A percentile compares a stretch with the other conserved stretches of the same genome.
Evolutionary conservation across 2,888 invertebrate species (phyloP).

Genomic region (Tubulanus polymorphus): DNA sequence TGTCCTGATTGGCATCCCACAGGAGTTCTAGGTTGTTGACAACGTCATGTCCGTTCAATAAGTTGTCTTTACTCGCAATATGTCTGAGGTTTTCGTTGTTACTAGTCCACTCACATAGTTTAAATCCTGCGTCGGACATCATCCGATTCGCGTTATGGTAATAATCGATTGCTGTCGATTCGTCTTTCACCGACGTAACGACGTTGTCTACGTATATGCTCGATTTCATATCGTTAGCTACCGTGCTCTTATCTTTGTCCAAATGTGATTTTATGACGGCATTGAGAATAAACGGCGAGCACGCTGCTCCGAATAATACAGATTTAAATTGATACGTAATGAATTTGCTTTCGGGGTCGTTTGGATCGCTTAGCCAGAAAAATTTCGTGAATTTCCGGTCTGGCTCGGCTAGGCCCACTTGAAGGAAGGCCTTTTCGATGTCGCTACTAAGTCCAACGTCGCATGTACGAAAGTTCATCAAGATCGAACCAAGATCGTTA

Average conservation of each 20-base stretch:
- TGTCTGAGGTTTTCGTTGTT: constrained; percentile 1
- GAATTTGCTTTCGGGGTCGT: constrained; percentile 12
- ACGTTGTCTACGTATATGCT: constrained; percentile 20
- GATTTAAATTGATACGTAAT: constrained; percentile 10
- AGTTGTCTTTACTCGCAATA: constrained; percentile 3
- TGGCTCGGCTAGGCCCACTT: constrained; percentile 10
- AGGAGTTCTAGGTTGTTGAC: constrained; percentile 8
- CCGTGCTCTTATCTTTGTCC: neutral
- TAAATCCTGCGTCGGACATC: constrained; percentile 13
- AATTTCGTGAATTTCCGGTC: constrained; percentile 17
- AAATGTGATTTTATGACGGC: constrained; percentile 18
- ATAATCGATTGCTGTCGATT: constrained; percentile 3
- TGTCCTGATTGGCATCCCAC: constrained; percentile 6
- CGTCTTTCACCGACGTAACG: neutral
- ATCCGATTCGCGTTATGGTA: constrained; percentile 9
- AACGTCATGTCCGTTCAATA: neutral
- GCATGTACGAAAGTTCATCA: constrained; percentile 17
- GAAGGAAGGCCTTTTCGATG: constrained; percentile 13
- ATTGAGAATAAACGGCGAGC: constrained; percentile 11
- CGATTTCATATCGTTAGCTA: neutral
- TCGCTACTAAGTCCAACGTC: constrained; percentile 5
- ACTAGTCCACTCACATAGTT: constrained; percentile 14
- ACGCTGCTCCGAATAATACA: constrained; percentile 14
- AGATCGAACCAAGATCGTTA: constrained; percentile 16
- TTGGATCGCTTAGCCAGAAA: constrained; percentile 17